Percentiles rank a stretch among this genome's conserved stretches.
Evolutionary conservation across 2,888 invertebrate species (phyloP).

Genomic region (Caenorhabditis sulstoni): DNA sequence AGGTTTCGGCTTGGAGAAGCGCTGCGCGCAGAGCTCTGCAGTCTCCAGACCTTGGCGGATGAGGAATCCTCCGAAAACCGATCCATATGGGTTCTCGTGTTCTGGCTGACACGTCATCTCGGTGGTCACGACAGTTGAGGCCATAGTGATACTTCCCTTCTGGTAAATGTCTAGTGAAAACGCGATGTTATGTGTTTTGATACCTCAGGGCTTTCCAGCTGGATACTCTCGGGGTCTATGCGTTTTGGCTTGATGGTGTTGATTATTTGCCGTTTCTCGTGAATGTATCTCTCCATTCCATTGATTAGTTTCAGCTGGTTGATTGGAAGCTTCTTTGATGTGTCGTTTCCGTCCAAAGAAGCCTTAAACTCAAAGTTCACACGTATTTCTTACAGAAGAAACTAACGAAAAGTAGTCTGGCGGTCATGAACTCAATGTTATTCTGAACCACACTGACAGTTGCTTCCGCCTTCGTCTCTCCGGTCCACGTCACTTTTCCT

Average conservation of each 20-base stretch:
- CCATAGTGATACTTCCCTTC: background rate
- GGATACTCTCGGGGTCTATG: slow-evolving; percentile 21
- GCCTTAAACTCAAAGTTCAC: slow-evolving; percentile 18
- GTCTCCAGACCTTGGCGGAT: slow-evolving; percentile 48
- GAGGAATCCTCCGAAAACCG: slow-evolving; percentile 57
- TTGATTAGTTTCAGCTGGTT: slow-evolving; percentile 48
- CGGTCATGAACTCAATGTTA: slow-evolving; percentile 34
- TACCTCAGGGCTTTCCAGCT: no score
- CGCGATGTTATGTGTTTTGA: no score
- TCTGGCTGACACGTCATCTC: slow-evolving; percentile 45
- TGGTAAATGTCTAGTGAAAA: no score
- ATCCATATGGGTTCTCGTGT: slow-evolving; percentile 59
- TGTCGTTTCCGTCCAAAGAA: slow-evolving; percentile 47
- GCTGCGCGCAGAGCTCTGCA: slow-evolving; percentile 43
- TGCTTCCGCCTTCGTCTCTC: slow-evolving; percentile 41
- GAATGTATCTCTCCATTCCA: slow-evolving; percentile 32
- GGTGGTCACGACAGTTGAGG: slow-evolving; percentile 30
- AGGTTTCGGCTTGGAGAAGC: slow-evolving; percentile 21
- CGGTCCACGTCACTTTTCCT: slow-evolving; percentile 59
- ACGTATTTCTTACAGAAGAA: no score
- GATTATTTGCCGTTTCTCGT: slow-evolving; percentile 25
- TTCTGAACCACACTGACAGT: slow-evolving; percentile 51
- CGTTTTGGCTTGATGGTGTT: slow-evolving; percentile 23
- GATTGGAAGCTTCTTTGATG: slow-evolving; percentile 26
- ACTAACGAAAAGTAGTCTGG: slow-evolving; percentile 53